Conservation (phyloP, 2,113 vertebrate genomes). For the Stigmatopora nigra region DNA sequence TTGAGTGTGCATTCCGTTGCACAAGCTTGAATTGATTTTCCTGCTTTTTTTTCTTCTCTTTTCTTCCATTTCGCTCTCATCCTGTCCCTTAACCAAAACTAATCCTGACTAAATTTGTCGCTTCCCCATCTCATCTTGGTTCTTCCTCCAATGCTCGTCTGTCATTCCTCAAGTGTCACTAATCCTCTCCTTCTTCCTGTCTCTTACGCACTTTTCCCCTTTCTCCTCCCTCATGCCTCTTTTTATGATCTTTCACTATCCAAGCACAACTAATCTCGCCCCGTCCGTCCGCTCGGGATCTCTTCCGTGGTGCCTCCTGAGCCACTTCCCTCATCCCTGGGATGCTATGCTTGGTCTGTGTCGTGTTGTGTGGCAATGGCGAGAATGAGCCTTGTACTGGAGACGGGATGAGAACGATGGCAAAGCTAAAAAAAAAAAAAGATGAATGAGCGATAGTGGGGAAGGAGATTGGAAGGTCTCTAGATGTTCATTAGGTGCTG, state of each 20-base stretch:
- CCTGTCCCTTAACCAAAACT: constrained; percentile 59
- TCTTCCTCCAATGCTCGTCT: constrained; percentile 18
- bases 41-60: constrained; percentile 15
- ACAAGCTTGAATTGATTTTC: constrained; percentile 4
- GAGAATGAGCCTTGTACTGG: not conserved
- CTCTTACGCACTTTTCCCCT: constrained; percentile 62
- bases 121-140: constrained; percentile 47
- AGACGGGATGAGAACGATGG: constrained; percentile 38
- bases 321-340: constrained; percentile 30
- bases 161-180: constrained; percentile 75
- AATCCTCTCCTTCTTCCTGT: constrained; percentile 70
- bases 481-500: constrained; percentile 43
- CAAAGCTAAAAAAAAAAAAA: constrained; percentile 21
- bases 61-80: constrained; percentile 33
- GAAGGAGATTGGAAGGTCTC: constrained; percentile 46
- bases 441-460: constrained; percentile 50
- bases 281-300: constrained; percentile 38
- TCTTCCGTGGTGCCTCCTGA: constrained; percentile 17
- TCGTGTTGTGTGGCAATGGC: constrained; percentile 32
- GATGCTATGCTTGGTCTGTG: constrained; percentile 24
- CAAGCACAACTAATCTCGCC: constrained; percentile 75
- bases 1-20: not conserved
- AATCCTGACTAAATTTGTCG: constrained; percentile 67
- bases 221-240: constrained; percentile 24
- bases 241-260: constrained; percentile 76